Base-by-base conservation (phyloP, 2,797 vertebrate species). In the Streptopelia turtur region DNA sequence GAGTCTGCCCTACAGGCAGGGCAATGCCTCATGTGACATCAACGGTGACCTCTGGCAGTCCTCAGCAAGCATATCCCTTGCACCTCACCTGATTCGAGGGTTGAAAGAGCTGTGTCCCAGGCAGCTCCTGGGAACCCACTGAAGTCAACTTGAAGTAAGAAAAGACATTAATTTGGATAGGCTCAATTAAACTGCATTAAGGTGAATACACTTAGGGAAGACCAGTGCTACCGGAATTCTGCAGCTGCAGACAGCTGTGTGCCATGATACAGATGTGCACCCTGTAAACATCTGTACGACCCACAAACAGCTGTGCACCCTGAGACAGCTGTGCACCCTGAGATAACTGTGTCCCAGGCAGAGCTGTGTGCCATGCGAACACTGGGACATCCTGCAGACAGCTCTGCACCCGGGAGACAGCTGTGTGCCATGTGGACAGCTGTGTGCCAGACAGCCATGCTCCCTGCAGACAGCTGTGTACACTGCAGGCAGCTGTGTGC, bases 241-340 rank as follows among this genome's bases (percentile, higher is more conserved):
- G 31, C 56, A 83, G 68, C 78, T 92, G 61, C 59, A 87, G 30
- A 20, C 61, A 88, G 89, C 60, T 68, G 64, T 45, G 65, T 17
- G 11, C 49, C 55, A 12, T 11, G 43, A 52, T 52, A 24, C n/a
- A 56, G 41, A 65, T 57, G 47, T 24, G 79, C 16, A 10, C n/a
- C 23, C 39, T 24, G 25, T 23, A 68, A 18, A 47, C 12, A 41
- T 30, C 30, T 39, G 57, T 50, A 11, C 18, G 31, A 9, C 31
- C 45, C 35, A 13, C 5, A 35, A 35, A 30, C 11, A 56, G 53
- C 37, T 27, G 53, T 59, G 35, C 6, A 35, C 35, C 35, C 9
- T 35, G 35, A 35, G 50, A 33, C 4, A 30, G 9, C 18, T 18
- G 13, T 31, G 28, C 30, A 35, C 35, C 27, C 7, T 7, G 28